A percentile compares a stretch with the other conserved stretches of the same genome.
Conservation (phyloP, 1,140 invertebrate genomes). For the Adelges cooleyi region DNA sequence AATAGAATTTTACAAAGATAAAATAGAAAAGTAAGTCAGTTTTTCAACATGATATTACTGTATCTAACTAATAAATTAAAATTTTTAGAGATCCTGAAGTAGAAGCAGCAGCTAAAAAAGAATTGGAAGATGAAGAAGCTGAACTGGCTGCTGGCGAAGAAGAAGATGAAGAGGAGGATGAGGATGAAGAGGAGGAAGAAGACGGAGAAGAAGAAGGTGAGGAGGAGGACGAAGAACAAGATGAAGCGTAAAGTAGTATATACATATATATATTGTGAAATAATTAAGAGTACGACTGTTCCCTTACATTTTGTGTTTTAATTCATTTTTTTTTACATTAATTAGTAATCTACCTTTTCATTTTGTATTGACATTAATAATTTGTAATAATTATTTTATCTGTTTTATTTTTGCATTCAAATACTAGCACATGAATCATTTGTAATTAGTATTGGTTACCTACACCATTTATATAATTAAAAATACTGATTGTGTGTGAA, state of each 20-base stretch:
- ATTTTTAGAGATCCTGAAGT: slow-evolving; percentile 13
- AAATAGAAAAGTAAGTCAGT: slow-evolving; percentile 33
- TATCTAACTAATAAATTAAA: background rate
- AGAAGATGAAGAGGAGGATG: background rate
- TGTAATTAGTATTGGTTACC: background rate
- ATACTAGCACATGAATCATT: slow-evolving; percentile 10
- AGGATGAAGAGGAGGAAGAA: slow-evolving; percentile 8
- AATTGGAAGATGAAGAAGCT: slow-evolving; percentile 21
- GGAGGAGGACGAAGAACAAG: background rate
- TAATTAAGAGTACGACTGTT: background rate
- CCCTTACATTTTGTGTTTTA: background rate
- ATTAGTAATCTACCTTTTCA: background rate
- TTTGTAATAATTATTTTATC: slow-evolving; percentile 15
- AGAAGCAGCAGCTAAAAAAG: slow-evolving; percentile 19
- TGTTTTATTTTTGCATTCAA: slow-evolving; percentile 9
- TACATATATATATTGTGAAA: background rate
- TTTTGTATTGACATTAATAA: slow-evolving; percentile 2
- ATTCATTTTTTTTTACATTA: background rate
- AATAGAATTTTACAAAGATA: slow-evolving; percentile 42
- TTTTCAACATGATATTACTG: background rate
- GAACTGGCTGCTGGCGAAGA: background rate
- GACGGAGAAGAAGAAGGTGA: slow-evolving; percentile 10
- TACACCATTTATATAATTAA: no score
- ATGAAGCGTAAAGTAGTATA: slow-evolving; percentile 2
- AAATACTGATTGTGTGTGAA: no score